A percentile compares a stretch with the other conserved stretches of the same genome.
phyloP scores from a whole-genome alignment of 2,888 invertebrate genomes.

The Elysia crispata region DNA sequence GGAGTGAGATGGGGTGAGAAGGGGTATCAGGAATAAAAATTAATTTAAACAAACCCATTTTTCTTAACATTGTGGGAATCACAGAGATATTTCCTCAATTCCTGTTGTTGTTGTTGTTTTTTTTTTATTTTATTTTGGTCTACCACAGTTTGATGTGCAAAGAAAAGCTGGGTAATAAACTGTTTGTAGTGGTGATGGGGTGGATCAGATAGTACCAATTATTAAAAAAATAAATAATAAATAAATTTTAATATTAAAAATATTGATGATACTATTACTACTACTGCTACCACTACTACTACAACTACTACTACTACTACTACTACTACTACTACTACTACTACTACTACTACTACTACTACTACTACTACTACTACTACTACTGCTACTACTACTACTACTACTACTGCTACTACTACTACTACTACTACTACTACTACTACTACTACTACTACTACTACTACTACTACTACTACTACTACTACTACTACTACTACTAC shows the following conservation, averaged over 20 bases:
- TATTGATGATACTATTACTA: not conserved
- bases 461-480: constrained; percentile 28
- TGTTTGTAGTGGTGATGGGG: too few species aligned
- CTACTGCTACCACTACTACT: not conserved
- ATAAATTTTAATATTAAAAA: not conserved
- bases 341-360: constrained; percentile 28
- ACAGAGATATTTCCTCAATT: too few species aligned
- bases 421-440: constrained; percentile 21
- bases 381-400: constrained; percentile 2
- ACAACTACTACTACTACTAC: constrained; percentile 25
- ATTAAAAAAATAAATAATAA: constrained; percentile 1
- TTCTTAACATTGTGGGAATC: too few species aligned
- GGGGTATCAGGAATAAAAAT: too few species aligned
- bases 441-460: constrained; percentile 28
- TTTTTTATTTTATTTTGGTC: too few species aligned
- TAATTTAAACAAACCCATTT: too few species aligned
- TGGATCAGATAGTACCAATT: not conserved
- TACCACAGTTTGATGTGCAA: too few species aligned
- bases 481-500: constrained; percentile 28
- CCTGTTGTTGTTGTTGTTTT: too few species aligned
- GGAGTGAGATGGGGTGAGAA: too few species aligned
- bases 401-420: constrained; percentile 17
- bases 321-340: constrained; percentile 24
- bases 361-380: constrained; percentile 21
- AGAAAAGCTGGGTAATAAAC: too few species aligned